phyloP scores from a whole-genome alignment of 2,888 invertebrate genomes.

The Prosopocoilus inquinatus region DNA sequence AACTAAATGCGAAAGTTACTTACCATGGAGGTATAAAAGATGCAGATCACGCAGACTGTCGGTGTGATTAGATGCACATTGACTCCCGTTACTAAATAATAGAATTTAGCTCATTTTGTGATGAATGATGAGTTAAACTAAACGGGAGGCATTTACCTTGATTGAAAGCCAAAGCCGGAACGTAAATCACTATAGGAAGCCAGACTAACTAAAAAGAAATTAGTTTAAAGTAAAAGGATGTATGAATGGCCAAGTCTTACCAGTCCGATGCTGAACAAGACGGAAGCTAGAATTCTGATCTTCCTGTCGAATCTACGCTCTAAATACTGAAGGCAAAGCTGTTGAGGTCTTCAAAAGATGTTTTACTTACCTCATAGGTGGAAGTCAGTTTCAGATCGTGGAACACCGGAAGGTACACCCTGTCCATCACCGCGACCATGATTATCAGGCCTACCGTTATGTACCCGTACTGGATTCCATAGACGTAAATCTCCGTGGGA shows the following conservation, averaged over 20 bases:
- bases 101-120: no score
- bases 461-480: slow-evolving; percentile 75
- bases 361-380: slow-evolving; percentile 72
- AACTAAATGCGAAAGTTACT: slow-evolving; percentile 46
- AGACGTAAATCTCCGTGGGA: slow-evolving; percentile 78
- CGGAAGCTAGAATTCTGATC: slow-evolving; percentile 68
- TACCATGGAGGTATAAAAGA: slow-evolving; percentile 83
- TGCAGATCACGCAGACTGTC: slow-evolving; percentile 78
- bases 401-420: slow-evolving; percentile 71
- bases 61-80: slow-evolving; percentile 79
- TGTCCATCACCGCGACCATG: slow-evolving; percentile 66
- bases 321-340: slow-evolving; percentile 58
- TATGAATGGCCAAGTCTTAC: slow-evolving; percentile 53
- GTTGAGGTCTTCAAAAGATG: not conserved
- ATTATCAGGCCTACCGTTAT: slow-evolving; percentile 62
- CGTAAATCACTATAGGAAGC: slow-evolving; percentile 76
- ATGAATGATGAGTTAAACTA: no score
- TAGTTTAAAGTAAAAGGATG: slow-evolving; percentile 1
- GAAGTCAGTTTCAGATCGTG: slow-evolving; percentile 73
- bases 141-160: slow-evolving; percentile 58
- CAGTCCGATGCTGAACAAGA: slow-evolving; percentile 66
- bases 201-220: slow-evolving; percentile 63
- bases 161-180: slow-evolving; percentile 76
- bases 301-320: slow-evolving; percentile 69
- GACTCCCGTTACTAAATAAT: slow-evolving; percentile 81